phyloP scores from a whole-genome alignment of 2,113 vertebrate genomes.

The Alaudala cheleensis region DNA sequence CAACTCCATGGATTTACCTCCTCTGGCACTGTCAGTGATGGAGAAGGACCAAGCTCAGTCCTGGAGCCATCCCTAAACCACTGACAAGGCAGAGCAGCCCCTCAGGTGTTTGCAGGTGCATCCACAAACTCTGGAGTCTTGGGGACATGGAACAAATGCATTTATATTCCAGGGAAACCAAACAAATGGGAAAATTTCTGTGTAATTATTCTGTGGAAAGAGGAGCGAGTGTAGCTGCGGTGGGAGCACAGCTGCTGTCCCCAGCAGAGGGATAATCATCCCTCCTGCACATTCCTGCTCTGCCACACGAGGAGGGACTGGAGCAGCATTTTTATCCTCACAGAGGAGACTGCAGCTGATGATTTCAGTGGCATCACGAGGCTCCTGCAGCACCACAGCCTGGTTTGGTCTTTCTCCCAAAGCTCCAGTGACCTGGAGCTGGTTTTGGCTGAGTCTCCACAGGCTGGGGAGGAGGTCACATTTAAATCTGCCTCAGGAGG shows the following conservation, averaged over 20 bases:
- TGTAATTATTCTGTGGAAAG: not conserved
- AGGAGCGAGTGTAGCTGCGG: not conserved
- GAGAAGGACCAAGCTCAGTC: not conserved
- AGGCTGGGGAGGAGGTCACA: not conserved
- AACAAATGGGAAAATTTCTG: not conserved
- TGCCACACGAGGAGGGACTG: not conserved
- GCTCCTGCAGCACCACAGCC: not conserved
- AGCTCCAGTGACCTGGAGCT: not conserved
- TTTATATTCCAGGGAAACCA: not conserved
- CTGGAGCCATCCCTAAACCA: not conserved
- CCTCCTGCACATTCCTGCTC: not conserved
- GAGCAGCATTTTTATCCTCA: not conserved
- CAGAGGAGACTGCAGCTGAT: not conserved
- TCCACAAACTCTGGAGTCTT: not conserved
- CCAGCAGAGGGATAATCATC: not conserved
- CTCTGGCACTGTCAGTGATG: not conserved
- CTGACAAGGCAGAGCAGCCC: not conserved
- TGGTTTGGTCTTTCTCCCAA: not conserved
- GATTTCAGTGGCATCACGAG: not conserved
- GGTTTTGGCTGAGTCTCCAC: not conserved
- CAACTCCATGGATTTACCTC: not conserved
- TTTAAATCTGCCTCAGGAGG: not conserved
- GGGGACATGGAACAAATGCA: not conserved
- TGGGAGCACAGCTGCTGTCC: not conserved
- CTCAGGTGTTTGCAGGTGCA: not conserved